A percentile compares a stretch with the other conserved stretches of the same genome.
These are phyloP conservation scores for Salarias fasciatus DNA, from an alignment of 2,797 vertebrate genomes.

Conservation along the genomic window DNA sequence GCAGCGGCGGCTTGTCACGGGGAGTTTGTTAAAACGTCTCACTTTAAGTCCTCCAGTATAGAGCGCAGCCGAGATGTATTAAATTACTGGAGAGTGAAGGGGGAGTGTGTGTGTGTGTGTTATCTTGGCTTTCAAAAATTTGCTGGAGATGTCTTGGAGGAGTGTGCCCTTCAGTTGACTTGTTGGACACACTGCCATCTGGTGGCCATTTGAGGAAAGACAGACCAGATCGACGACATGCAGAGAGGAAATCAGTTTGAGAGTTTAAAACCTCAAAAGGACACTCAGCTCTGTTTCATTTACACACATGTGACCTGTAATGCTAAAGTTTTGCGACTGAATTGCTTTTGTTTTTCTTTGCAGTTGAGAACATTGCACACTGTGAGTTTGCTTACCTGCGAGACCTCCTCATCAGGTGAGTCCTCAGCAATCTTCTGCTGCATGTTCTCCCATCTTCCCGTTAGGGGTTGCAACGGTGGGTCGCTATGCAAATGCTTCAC, in stretches of 20 bases:
- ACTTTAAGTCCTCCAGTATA: slow-evolving; percentile 58
- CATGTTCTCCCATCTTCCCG: too few species aligned
- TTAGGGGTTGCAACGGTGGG: too few species aligned
- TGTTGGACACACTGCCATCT: slow-evolving; percentile 46
- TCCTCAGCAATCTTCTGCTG: too few species aligned
- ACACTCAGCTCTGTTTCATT: too few species aligned
- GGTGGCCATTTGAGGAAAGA: slow-evolving; percentile 42
- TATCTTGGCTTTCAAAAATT: slow-evolving; percentile 66
- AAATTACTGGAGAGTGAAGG: slow-evolving; percentile 57
- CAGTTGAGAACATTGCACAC: slow-evolving; percentile 97
- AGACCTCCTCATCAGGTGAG: slow-evolving; percentile 97
- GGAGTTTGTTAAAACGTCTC: slow-evolving; percentile 72
- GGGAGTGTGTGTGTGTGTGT: too few species aligned
- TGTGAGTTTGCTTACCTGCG: slow-evolving; percentile 97
- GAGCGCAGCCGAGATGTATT: slow-evolving; percentile 48
- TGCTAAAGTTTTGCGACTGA: neutral
- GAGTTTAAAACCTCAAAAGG: too few species aligned
- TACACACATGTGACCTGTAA: too few species aligned
- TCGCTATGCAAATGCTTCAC: too few species aligned
- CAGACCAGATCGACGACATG: neutral
- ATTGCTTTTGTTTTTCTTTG: slow-evolving; percentile 28
- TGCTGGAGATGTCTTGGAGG: slow-evolving; percentile 50
- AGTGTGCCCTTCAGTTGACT: slow-evolving; percentile 34
- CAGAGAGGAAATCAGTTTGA: too few species aligned
- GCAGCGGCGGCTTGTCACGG: slow-evolving; percentile 59